Base-by-base conservation (phyloP, 2,888 invertebrate genomes). In the Tortrix viridana region DNA sequence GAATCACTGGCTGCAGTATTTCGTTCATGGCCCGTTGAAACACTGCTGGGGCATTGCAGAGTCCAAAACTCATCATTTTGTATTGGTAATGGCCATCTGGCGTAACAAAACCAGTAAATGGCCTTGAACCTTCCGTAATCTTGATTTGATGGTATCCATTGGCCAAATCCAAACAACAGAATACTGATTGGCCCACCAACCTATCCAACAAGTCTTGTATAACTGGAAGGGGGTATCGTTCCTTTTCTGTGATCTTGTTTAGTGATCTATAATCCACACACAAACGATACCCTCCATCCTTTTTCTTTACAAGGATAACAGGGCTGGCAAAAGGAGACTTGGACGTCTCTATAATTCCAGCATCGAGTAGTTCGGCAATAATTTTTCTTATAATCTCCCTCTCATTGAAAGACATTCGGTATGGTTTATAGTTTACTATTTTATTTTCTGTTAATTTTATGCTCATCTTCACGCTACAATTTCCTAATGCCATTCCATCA, bases 141-240 rank as follows among this genome's bases (percentile, higher is more conserved):
- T 19, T 44, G 1, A 70, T 70, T 16, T 67, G 67, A 9, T 70
- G 69, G 41, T 68, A 67, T 5, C 65, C 68, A 44, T 58, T 61
- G 0, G 60, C 61, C 9, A 69, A n/a, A 22, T 52, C 16, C 61
- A 67, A 1, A 60, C 62, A 41, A 46, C 55, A n/a, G 62, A 50
- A 47, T 58, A 68, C 19, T 58, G 64, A 9, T 60, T 63, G 38
- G 53, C 53, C 47, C 1, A 60, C 65, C 53, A 69, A 38, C 43
- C 19, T 26, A 16, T 58, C 65, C n/a, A 69, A 48, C 32, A 65
- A 48, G 38, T 69, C 67, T 37, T 68, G 55, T n/a, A 66, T 69
- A 1, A 62, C 23, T 6, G 67, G 66, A 1, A 67, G 48, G 4
- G 67, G 67, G 38, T 66, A 67, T 32, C 65, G n/a, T 5, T 67